Base-by-base conservation (phyloP, 2,113 vertebrate genomes). In the Pelusios castaneus region DNA sequence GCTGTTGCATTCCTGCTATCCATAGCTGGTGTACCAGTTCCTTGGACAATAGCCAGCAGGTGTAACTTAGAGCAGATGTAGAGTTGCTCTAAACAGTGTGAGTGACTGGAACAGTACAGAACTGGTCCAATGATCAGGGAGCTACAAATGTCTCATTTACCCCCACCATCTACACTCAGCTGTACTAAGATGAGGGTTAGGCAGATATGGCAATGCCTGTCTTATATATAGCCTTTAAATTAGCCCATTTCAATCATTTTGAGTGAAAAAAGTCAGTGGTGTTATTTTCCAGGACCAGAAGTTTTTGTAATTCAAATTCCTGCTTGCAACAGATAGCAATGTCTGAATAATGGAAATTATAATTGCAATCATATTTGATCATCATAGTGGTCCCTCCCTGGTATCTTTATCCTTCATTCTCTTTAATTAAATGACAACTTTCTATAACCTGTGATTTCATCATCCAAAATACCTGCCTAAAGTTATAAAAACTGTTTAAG, bases 401-500 rank as follows among this genome's bases (percentile, higher is more conserved):
- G 85, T 21, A 52, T 84, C 77, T 89, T 83, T 83, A 76, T 76
- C 91, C 92, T 60, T 78, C 38, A 43, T 91, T 91, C 38, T 63
- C 49, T 84, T 89, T 88, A 78, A 86, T 89, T 91, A 95, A 80
- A 56, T 82, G 17, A 31, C 5, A 93, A 45, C 63, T 70, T 91
- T 91, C 63, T 52, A 43, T 56, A 82, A 9, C 80, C 60, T 14
- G 54, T n/a, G 60, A 95, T 3, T 8, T 86, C 92, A 91, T 76
- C 52, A 88, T 84, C 12, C 14, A 73, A 43, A 92, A 63, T 25
- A 87, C 3, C 19, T 60, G 24, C 47, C 49, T 86, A 76, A 81
- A 56, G n/a, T 56, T 92, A 84, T 34, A 85, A 92, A 93, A 93
- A 88, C 8, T 54, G 43, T 76, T 80, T 43, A 95, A 92, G 49